A percentile compares a stretch with the other conserved stretches of the same genome.
Evolutionary conservation across 2,113 vertebrate species (phyloP).

Genomic region (Gadus chalcogrammus): DNA sequence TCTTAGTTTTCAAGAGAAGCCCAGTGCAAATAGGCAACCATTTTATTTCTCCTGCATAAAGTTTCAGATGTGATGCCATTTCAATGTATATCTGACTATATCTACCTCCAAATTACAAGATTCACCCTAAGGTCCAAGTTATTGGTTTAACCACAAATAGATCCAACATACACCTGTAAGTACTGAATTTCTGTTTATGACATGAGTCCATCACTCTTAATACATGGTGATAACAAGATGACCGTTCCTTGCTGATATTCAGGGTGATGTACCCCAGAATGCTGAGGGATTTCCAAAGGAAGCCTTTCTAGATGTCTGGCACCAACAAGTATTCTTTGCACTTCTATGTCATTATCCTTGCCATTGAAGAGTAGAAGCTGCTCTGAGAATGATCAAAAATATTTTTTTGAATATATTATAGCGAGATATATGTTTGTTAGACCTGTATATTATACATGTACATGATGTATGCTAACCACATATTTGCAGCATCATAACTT

Average conservation of each 20-base stretch:
- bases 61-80: background rate
- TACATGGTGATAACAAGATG: background rate
- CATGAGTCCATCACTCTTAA: background rate
- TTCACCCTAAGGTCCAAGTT: background rate
- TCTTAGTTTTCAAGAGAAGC: constrained; percentile 39
- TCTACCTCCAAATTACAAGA: background rate
- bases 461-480: no score
- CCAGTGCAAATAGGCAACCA: constrained; percentile 8
- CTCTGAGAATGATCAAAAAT: constrained; percentile 8
- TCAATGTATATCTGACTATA: background rate
- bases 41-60: background rate
- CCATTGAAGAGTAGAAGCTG: background rate
- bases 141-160: background rate
- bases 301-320: constrained; percentile 18
- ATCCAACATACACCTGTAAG: background rate
- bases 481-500: no score
- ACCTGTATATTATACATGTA: no score
- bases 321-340: constrained; percentile 24
- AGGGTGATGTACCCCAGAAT: constrained; percentile 47
- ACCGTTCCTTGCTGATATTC: constrained; percentile 15
- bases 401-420: no score
- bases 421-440: no score
- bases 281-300: constrained; percentile 23
- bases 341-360: background rate
- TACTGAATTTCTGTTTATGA: constrained; percentile 1